A percentile compares a stretch with the other conserved stretches of the same genome.
phyloP scores from a whole-genome alignment of 2,888 invertebrate genomes.

The Exephanes ischioxanthus region DNA sequence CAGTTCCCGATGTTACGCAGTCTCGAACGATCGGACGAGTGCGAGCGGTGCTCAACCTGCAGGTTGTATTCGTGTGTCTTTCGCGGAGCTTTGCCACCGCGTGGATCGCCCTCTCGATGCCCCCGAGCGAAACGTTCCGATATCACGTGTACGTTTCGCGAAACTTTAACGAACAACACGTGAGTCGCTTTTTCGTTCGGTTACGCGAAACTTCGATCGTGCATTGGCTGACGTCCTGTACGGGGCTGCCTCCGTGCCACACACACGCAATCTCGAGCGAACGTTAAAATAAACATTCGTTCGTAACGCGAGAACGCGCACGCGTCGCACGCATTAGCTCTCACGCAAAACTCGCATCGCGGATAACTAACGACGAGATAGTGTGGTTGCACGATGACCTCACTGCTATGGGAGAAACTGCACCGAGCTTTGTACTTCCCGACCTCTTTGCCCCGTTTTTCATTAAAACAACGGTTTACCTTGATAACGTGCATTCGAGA shows the following conservation, averaged over 20 bases:
- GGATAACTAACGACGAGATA: background rate
- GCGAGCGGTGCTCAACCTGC: slow-evolving; percentile 69
- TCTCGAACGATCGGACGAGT: slow-evolving; percentile 72
- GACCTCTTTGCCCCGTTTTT: background rate
- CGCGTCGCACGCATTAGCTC: background rate
- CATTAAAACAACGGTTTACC: too few species aligned
- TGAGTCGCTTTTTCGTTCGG: slow-evolving; percentile 72
- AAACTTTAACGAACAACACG: slow-evolving; percentile 79
- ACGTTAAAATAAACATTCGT: slow-evolving; percentile 17
- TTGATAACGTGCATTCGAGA: too few species aligned
- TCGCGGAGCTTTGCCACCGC: slow-evolving; percentile 41
- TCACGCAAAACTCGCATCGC: slow-evolving; percentile 1
- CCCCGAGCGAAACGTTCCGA: slow-evolving; percentile 43
- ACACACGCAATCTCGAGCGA: background rate
- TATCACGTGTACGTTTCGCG: slow-evolving; percentile 78
- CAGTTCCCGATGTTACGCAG: slow-evolving; percentile 73
- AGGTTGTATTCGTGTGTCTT: slow-evolving; percentile 53
- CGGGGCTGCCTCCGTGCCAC: slow-evolving; percentile 6
- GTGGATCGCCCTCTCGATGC: slow-evolving; percentile 60
- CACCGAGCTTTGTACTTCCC: background rate
- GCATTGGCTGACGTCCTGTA: background rate
- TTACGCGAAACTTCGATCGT: slow-evolving; percentile 27
- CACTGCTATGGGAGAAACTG: background rate
- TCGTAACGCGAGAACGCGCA: slow-evolving; percentile 15
- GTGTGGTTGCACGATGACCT: background rate